These are phyloP conservation scores for Zeus faber DNA, from an alignment of 2,113 vertebrate genomes.

Conservation along the genomic window DNA sequence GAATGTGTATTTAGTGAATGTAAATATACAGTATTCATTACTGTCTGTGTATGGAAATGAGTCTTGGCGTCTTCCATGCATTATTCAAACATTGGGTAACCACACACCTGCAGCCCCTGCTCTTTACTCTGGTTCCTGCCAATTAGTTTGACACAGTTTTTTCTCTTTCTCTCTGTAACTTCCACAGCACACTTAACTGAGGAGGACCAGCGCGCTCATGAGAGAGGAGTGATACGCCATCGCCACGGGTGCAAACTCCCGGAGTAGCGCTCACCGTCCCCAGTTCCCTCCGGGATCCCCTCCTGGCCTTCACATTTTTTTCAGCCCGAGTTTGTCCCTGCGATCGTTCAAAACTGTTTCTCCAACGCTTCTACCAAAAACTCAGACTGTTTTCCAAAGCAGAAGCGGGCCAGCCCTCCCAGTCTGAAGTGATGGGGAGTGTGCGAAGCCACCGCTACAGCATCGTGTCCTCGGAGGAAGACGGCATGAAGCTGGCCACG, in stretches of 20 bases:
- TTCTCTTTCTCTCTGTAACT: constrained; percentile 48
- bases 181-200: constrained; percentile 60
- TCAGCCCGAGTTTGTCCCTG: constrained; percentile 70
- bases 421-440: constrained; percentile 91
- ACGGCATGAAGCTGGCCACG: constrained; percentile 90
- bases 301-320: constrained; percentile 49
- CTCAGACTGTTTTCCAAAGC: constrained; percentile 98
- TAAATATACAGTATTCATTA: not conserved
- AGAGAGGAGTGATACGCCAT: constrained; percentile 68
- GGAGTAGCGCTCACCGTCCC: constrained; percentile 24
- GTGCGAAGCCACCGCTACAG: constrained; percentile 96
- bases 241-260: constrained; percentile 19
- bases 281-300: not conserved
- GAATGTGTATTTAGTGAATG: not conserved
- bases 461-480: constrained; percentile 96
- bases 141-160: constrained; percentile 48
- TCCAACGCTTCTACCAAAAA: constrained; percentile 97
- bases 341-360: constrained; percentile 96
- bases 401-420: constrained; percentile 83
- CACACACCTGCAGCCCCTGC: constrained; percentile 34
- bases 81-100: constrained; percentile 58
- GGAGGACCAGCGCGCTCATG: constrained; percentile 70
- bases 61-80: constrained; percentile 30
- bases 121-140: constrained; percentile 42
- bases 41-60: not conserved